phyloP scores from a whole-genome alignment of 2,113 vertebrate genomes.

The Cricetomys ansorgei region DNA sequence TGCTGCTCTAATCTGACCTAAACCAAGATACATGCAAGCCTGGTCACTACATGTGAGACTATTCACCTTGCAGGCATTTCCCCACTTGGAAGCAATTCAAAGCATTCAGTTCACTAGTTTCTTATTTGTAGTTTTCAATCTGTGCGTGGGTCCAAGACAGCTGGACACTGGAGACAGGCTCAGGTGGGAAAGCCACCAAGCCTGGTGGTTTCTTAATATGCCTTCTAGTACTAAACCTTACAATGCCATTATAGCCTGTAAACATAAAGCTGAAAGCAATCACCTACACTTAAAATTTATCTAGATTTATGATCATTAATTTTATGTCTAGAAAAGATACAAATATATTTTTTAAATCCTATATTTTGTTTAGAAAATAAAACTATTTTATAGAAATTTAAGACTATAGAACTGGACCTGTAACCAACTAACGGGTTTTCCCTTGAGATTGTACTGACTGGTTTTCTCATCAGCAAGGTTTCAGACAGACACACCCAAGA shows the following conservation, averaged over 20 bases:
- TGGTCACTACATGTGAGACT: background rate
- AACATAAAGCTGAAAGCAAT: slow-evolving; percentile 38
- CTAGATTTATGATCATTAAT: background rate
- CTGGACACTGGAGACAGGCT: background rate
- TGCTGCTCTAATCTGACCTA: background rate
- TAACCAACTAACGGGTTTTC: background rate
- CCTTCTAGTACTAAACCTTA: slow-evolving; percentile 30
- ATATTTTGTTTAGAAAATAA: background rate
- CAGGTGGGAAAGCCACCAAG: background rate
- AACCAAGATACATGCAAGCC: background rate
- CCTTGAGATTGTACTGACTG: background rate
- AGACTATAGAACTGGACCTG: background rate
- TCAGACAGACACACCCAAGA: background rate
- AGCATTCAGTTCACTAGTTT: background rate
- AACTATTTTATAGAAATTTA: slow-evolving; percentile 26
- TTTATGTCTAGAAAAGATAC: slow-evolving; percentile 21
- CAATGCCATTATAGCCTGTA: background rate
- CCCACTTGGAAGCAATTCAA: background rate
- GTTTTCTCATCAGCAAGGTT: slow-evolving; percentile 6
- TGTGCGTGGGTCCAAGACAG: background rate
- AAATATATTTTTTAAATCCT: background rate
- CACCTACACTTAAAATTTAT: background rate
- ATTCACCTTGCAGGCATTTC: background rate
- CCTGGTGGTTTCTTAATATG: background rate
- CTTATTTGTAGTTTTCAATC: background rate